These are phyloP conservation scores for Calephelis perditalis DNA, from an alignment of 2,888 invertebrate species.

Conservation along the genomic window DNA sequence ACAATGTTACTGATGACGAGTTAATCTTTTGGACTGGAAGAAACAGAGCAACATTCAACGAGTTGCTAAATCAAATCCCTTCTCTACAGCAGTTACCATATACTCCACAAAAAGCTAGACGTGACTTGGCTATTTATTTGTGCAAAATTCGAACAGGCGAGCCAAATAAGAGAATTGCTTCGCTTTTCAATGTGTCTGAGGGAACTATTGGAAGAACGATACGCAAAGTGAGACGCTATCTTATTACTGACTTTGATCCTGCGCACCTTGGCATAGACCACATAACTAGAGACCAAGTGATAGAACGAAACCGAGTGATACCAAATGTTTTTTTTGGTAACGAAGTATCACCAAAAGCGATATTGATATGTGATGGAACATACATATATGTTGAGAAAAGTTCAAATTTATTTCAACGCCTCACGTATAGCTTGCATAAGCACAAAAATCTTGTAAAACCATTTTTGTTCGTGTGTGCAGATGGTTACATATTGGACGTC, in stretches of 20 bases:
- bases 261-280: conserved; percentile 10
- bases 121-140: conserved; percentile 5
- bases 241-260: conserved; percentile 14
- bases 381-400: conserved; percentile 3
- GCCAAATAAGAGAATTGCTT: conserved; percentile 8
- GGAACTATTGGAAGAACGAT: conserved; percentile 15
- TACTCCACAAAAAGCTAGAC: neutral
- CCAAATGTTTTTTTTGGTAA: conserved; percentile 8
- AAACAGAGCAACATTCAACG: neutral
- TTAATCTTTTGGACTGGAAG: neutral
- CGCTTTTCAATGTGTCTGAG: conserved; percentile 13
- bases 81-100: neutral
- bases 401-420: conserved; percentile 4
- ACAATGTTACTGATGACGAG: neutral
- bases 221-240: conserved; percentile 11
- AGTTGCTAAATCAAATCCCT: neutral
- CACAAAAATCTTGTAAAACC: neutral
- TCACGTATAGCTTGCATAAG: neutral
- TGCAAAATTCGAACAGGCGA: conserved; percentile 1
- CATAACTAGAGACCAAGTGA: conserved; percentile 5
- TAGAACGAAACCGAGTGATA: neutral
- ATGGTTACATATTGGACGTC: conserved; percentile 7
- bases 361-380: conserved; percentile 4
- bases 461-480: conserved; percentile 6
- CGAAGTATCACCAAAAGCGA: neutral